Conservation (phyloP, 2,113 vertebrate genomes). For the Engraulis encrasicolus region DNA sequence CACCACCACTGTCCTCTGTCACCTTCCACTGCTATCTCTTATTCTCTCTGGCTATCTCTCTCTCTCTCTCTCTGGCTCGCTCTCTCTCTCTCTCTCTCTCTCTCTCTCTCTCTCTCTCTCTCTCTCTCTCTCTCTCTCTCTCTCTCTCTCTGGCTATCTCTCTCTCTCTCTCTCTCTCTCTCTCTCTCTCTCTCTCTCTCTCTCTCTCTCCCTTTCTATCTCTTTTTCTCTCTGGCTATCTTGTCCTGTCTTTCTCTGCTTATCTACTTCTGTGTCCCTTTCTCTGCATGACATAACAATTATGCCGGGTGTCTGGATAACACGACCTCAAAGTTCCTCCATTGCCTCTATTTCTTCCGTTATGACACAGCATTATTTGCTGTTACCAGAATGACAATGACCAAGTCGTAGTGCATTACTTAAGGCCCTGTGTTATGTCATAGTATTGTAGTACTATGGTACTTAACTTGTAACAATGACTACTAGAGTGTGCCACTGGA, state of each 20-base stretch:
- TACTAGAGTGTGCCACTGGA: no score
- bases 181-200: neutral
- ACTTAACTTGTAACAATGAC: no score
- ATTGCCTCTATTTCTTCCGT: no score
- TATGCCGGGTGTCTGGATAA: no score
- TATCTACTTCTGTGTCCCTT: neutral
- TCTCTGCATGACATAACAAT: no score
- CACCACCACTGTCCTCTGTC: neutral
- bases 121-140: slow-evolving; percentile 32
- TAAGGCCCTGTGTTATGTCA: no score
- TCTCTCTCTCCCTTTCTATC: neutral
- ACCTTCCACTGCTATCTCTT: neutral
- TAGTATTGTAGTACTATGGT: no score
- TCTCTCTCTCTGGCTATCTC: slow-evolving; percentile 26
- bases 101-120: neutral
- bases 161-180: neutral
- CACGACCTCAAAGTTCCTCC: no score
- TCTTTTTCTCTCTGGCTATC: neutral
- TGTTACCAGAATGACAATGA: no score
- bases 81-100: neutral
- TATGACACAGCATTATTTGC: no score
- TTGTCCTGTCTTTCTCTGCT: neutral
- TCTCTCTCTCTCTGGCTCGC: neutral
- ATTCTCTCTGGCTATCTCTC: neutral
- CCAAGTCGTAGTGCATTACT: no score